phyloP scores from a whole-genome alignment of 1,140 invertebrate species.

The Drosophila asahinai region DNA sequence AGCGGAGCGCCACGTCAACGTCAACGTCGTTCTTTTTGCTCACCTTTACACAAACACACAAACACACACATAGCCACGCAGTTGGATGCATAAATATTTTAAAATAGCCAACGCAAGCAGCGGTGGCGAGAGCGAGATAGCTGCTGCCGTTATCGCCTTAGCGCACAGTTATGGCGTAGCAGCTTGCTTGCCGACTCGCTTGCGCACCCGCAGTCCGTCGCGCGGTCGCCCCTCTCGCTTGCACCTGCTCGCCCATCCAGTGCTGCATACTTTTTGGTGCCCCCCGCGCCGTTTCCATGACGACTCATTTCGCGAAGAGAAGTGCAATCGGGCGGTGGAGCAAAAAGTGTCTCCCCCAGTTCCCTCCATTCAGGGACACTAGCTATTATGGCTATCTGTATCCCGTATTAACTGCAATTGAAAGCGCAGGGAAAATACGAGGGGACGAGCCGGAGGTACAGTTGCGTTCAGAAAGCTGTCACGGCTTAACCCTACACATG shows the following conservation, averaged over 20 bases:
- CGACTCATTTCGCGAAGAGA: neutral
- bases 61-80: constrained; percentile 1
- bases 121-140: constrained; percentile 15
- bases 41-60: constrained; percentile 36
- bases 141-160: constrained; percentile 58
- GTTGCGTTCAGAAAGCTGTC: neutral
- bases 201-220: constrained; percentile 23
- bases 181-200: constrained; percentile 39
- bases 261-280: constrained; percentile 66
- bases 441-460: neutral
- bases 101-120: constrained; percentile 25
- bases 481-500: neutral
- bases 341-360: neutral
- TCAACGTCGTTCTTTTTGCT: constrained; percentile 51
- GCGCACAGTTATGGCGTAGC: constrained; percentile 63
- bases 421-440: neutral
- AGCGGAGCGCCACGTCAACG: constrained; percentile 66
- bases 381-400: neutral
- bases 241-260: neutral
- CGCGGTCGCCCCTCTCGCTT: constrained; percentile 3
- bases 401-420: neutral
- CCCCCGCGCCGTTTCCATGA: constrained; percentile 5
- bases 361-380: neutral
- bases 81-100: constrained; percentile 35
- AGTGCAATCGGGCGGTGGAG: neutral